Conservation (phyloP, 2,113 vertebrate genomes). For the Junco hyemalis region DNA sequence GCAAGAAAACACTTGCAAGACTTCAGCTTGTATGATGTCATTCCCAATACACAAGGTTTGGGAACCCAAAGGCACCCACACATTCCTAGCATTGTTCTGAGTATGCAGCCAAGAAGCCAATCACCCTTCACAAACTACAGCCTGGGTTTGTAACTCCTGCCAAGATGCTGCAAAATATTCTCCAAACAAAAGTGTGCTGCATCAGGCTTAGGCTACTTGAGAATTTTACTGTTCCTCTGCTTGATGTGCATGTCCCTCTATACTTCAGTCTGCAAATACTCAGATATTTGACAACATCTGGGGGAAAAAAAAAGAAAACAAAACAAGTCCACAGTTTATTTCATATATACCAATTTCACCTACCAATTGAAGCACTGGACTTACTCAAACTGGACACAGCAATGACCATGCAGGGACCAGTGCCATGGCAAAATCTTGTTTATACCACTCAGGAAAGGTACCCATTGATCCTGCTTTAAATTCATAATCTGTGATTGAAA, state of each 20-base stretch:
- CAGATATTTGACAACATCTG: not conserved
- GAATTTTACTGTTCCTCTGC: not conserved
- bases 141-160: not conserved
- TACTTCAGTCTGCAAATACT: not conserved
- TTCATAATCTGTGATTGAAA: not conserved
- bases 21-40: not conserved
- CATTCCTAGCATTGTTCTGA: not conserved
- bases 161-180: not conserved
- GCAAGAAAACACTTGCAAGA: not conserved
- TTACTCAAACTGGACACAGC: not conserved
- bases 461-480: not conserved
- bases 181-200: not conserved
- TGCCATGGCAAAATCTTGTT: not conserved
- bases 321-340: not conserved
- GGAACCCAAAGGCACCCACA: not conserved
- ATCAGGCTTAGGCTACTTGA: not conserved
- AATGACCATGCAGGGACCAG: not conserved
- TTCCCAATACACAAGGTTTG: not conserved
- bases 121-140: not conserved
- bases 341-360: not conserved
- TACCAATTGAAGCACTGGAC: not conserved
- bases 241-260: not conserved
- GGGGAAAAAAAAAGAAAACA: accelerated
- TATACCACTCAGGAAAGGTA: not conserved
- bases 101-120: not conserved